Evolutionary conservation across 2,888 invertebrate genomes (phyloP), one percentile per base, ranked within the genome.

Genomic region (Caenorhabditis sp.): DNA sequence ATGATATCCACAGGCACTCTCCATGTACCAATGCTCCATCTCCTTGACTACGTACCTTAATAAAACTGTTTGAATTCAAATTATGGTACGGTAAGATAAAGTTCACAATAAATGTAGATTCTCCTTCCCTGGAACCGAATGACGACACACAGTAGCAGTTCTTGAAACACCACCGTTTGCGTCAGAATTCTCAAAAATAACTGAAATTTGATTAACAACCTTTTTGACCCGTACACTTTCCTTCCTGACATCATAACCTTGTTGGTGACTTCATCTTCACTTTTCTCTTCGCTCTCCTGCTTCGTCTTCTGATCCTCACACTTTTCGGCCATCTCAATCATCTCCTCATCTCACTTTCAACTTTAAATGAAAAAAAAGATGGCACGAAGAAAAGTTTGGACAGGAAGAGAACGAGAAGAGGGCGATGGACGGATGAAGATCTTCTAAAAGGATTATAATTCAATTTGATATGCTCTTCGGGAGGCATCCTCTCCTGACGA

Each of bases 391-490:
- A 70, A 77, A 77, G 44, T 69, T 77, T 77, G 61, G 31, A 41
- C 41, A 35, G 38, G 22, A 35, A 61, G 26, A 58, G 38, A 58
- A 68, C 51, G 68, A 26, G 49, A 38, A 73, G 68, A 68, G 66
- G 66, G 64, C 63, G 35, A 64, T 64, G 63, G 54, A 41, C 72
- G 80, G 80, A 73, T 73, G 80, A 80, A 80, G 75, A 69, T 75
- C 81, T 81, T 75, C 70, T 81, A 75, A 81, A 81, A 81, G 81
- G 81, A 81, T 81, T 81, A 81, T 81, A 81, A 81, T 76, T 76
- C 81, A 75, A 81, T 75, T 81, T 72, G 69, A 75, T 80, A 75
- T 75, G 74, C 81, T 81, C 70, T 81, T 81, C 70, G 69, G 63
- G 75, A 75, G 80, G 73, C 61, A 80, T 80, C 68, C 61, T 80